Evolutionary conservation across 1,140 invertebrate species (phyloP), one percentile per base, ranked within the genome.

Genomic region (Brachionus manjavacas): DNA sequence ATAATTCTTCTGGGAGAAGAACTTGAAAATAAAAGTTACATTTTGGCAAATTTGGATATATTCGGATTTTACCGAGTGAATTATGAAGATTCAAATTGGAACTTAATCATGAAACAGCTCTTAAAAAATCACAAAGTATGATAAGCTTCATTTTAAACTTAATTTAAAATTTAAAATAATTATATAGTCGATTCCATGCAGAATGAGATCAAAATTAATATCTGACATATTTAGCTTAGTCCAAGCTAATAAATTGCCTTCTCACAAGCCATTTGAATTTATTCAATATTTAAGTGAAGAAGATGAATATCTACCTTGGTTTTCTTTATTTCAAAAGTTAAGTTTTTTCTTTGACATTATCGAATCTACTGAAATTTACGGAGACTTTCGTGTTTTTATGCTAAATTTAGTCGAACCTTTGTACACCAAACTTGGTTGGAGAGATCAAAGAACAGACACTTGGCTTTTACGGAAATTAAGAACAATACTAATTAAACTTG

Each of bases 11-110:
- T 49, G 35, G 52, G 46, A 80, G 49, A 28, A 1, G 20, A 55
- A 35, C 8, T 74, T 11, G 28, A 74, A 35, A 35, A 74, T 23
- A 16, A 35, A 9, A 64, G 89, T n/a, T 96, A 94, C 93, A 89
- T 96, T 1, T 96, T 96, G 90, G 92, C 96, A 43, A 97, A 97
- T 87, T 92, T 92, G 66, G 92, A 94, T 84, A 94, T 96, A 90
- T 91, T 93, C 12, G 95, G 95, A 1, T 97, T 94, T 87, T 97
- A 96, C 88, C 91, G 94, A 60, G 94, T 96, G 0, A 95, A 95
- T 87, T 85, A 85, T 84, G 84, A 85, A 35, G 31, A 52, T 4
- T 41, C 9, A 4, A 83, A 76, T 66, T 85, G 60, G 55, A 25
- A 52, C 9, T 20, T 23, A 68, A 55, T 85, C 6, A 78, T 43